A percentile compares a stretch with the other conserved stretches of the same genome.
Conservation (phyloP, 2,888 invertebrate genomes). For the Hetaerina titia region DNA sequence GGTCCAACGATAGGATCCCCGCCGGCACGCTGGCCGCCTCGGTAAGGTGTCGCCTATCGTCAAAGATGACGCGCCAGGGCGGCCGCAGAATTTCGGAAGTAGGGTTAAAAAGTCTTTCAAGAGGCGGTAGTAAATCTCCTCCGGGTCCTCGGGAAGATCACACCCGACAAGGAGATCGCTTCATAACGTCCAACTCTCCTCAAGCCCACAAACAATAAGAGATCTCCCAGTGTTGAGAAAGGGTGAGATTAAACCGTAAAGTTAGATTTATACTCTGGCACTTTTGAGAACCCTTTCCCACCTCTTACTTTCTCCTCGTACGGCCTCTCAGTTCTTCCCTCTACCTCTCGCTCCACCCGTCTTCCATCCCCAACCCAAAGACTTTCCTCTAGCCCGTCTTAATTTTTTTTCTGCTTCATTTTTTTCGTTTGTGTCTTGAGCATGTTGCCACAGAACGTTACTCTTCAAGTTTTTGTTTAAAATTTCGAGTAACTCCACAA, state of each 20-base stretch:
- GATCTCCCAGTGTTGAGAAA: background rate
- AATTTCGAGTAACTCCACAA: too few relatives aligned
- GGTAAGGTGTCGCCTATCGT: too few relatives aligned
- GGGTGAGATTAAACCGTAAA: conserved; percentile 22
- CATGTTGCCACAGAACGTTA: too few relatives aligned
- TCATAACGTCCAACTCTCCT: background rate
- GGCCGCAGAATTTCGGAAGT: background rate
- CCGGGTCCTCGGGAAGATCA: background rate
- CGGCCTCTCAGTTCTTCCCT: too few relatives aligned
- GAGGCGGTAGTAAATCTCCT: background rate
- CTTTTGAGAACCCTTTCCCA: background rate
- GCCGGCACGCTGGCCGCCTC: too few relatives aligned
- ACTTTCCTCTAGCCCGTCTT: too few relatives aligned
- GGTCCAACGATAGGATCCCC: too few relatives aligned
- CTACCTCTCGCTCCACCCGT: too few relatives aligned
- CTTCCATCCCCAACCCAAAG: too few relatives aligned
- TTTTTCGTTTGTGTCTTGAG: too few relatives aligned
- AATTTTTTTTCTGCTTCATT: too few relatives aligned
- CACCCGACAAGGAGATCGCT: background rate
- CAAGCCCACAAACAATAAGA: background rate
- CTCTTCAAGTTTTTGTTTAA: too few relatives aligned
- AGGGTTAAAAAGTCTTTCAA: background rate
- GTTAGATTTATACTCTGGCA: background rate
- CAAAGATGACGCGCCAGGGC: background rate
- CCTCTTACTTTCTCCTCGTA: background rate